These are phyloP conservation scores for Oryzaephilus surinamensis DNA, from an alignment of 1,140 invertebrate genomes.

Conservation along the genomic window DNA sequence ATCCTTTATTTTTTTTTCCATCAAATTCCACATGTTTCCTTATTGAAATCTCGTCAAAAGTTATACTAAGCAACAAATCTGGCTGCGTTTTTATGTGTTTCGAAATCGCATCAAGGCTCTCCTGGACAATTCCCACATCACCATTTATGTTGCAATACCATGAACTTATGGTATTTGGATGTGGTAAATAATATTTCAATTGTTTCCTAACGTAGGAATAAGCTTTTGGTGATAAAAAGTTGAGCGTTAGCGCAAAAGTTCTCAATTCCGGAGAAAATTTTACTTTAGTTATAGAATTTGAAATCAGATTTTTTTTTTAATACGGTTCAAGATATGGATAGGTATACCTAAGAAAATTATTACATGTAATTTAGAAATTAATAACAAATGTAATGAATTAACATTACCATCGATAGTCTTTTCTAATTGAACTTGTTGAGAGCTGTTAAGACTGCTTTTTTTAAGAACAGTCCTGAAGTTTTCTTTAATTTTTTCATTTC, in stretches of 20 bases:
- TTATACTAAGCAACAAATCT: slow-evolving; percentile 2
- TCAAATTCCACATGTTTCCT: slow-evolving; percentile 18
- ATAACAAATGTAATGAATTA: no score
- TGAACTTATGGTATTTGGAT: slow-evolving; percentile 24
- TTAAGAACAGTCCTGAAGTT: no score
- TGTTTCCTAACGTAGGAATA: slow-evolving; percentile 17
- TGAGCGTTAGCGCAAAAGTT: slow-evolving; percentile 24
- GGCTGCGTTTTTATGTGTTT: not conserved
- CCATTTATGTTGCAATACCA: slow-evolving; percentile 27
- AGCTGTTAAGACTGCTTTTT: no score
- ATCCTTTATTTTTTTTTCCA: slow-evolving; percentile 14
- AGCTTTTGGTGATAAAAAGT: slow-evolving; percentile 26
- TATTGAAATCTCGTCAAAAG: slow-evolving; percentile 25
- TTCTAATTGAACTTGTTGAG: no score
- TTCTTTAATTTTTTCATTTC: no score
- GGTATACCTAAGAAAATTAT: no score
- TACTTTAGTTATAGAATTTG: no score
- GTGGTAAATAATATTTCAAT: slow-evolving; percentile 22
- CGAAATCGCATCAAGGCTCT: slow-evolving; percentile 13
- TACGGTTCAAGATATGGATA: no score
- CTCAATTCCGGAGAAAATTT: slow-evolving; percentile 16
- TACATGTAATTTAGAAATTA: no score
- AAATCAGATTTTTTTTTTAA: no score
- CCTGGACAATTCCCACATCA: slow-evolving; percentile 23
- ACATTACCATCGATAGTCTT: no score